Conservation (phyloP, 1,140 invertebrate species). For the Streblospio benedicti region DNA sequence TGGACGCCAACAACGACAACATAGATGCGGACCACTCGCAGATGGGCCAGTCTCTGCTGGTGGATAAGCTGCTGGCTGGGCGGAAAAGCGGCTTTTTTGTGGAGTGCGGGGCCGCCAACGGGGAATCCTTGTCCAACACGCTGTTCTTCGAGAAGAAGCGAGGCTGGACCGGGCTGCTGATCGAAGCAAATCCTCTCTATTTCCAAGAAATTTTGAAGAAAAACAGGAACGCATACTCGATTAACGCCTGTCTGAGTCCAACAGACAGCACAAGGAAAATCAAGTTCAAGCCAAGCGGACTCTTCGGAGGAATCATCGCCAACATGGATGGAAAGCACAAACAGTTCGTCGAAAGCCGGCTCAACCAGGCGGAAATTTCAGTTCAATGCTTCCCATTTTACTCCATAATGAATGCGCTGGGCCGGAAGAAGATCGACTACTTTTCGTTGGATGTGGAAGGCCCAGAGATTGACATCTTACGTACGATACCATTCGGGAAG, state of each 20-base stretch:
- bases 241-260: conserved; percentile 6
- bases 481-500: conserved; percentile 27
- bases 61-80: conserved; percentile 8
- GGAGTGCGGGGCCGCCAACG: conserved; percentile 55
- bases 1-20: too few species aligned
- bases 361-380: background rate
- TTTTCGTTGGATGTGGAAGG: conserved; percentile 31
- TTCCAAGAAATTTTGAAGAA: conserved; percentile 46
- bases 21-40: conserved; percentile 10
- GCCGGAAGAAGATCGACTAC: conserved; percentile 20
- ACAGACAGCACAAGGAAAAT: background rate
- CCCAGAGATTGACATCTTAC: conserved; percentile 25
- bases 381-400: conserved; percentile 10
- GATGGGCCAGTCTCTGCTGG: conserved; percentile 3
- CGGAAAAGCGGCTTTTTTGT: conserved; percentile 50
- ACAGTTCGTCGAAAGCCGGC: background rate
- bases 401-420: conserved; percentile 1
- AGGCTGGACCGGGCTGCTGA: conserved; percentile 64
- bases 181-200: conserved; percentile 61
- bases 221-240: conserved; percentile 13
- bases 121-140: conserved; percentile 56
- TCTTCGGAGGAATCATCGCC: background rate
- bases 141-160: conserved; percentile 62
- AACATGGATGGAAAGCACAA: background rate
- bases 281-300: conserved; percentile 12